These are phyloP conservation scores for Lepidonotus clava DNA, from an alignment of 2,888 invertebrate species.

Conservation along the genomic window DNA sequence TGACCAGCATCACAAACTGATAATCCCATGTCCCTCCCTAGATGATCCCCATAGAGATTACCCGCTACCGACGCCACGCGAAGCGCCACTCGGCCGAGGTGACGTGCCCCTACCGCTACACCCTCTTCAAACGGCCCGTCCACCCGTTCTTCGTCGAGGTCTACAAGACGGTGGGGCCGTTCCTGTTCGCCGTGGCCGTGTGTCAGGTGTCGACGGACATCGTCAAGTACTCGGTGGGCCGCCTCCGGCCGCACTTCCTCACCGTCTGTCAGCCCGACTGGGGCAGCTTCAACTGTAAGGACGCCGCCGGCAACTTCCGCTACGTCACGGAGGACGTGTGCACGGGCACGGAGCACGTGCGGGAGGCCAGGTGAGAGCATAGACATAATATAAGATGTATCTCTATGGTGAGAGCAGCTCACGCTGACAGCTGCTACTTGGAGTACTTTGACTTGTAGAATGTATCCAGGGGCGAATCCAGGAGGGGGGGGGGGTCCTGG, in stretches of 20 bases:
- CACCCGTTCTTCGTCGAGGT: slow-evolving; percentile 47
- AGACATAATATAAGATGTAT: no score
- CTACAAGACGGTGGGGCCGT: slow-evolving; percentile 83
- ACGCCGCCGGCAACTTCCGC: slow-evolving; percentile 63
- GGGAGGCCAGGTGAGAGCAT: slow-evolving; percentile 69
- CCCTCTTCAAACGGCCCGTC: slow-evolving; percentile 4
- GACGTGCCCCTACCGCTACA: not conserved
- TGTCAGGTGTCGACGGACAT: slow-evolving; percentile 94
- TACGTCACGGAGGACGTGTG: slow-evolving; percentile 71
- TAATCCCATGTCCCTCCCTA: not conserved
- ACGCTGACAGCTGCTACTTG: no score
- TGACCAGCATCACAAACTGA: no score
- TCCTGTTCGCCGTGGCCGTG: slow-evolving; percentile 92
- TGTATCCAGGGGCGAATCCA: no score
- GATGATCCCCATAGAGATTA: slow-evolving; percentile 55
- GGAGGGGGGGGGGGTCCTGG: no score
- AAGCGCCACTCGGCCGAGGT: not conserved
- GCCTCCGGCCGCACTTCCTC: slow-evolving; percentile 96
- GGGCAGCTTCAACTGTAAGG: slow-evolving; percentile 65
- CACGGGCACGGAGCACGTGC: slow-evolving; percentile 65
- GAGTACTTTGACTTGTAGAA: no score
- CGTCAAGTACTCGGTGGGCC: slow-evolving; percentile 95
- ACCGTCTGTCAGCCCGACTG: slow-evolving; percentile 89
- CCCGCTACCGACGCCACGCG: not conserved
- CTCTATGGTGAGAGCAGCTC: no score